These are phyloP conservation scores for Tridacna gigas DNA, from an alignment of 2,888 invertebrate species.

Conservation along the genomic window DNA sequence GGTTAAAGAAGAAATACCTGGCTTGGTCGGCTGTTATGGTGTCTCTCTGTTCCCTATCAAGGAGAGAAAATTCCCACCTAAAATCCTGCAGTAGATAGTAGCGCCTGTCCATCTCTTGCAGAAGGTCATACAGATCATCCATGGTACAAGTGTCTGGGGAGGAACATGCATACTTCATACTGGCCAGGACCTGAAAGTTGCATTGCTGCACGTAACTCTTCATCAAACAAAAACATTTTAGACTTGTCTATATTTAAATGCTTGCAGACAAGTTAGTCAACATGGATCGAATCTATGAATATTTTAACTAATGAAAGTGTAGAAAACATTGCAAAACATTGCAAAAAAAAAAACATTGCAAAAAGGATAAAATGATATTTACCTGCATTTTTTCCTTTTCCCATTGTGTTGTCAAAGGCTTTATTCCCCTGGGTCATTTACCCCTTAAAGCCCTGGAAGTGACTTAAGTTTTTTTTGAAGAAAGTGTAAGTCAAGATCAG, in stretches of 20 bases:
- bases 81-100: conserved; percentile 82
- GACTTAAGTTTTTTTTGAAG: no score
- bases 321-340: neutral
- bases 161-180: conserved; percentile 81
- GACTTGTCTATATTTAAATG: neutral
- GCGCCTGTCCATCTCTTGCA: conserved; percentile 83
- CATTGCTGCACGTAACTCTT: neutral
- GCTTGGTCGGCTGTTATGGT: conserved; percentile 81
- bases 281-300: neutral
- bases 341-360: neutral
- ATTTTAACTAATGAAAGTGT: neutral
- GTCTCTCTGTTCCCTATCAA: conserved; percentile 77
- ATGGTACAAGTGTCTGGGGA: conserved; percentile 68
- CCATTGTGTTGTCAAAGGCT: neutral
- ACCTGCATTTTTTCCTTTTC: neutral
- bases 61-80: conserved; percentile 83
- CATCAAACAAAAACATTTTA: neutral
- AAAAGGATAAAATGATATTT: conserved; percentile 5
- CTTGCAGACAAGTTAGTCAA: neutral
- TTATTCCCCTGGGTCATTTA: neutral
- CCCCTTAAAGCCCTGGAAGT: no score
- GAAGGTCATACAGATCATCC: conserved; percentile 78
- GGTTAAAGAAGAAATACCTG: conserved; percentile 63
- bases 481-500: no score
- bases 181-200: conserved; percentile 74